Evolutionary conservation across 2,797 vertebrate genomes (phyloP).

Genomic region (Macropus fuliginosus): DNA sequence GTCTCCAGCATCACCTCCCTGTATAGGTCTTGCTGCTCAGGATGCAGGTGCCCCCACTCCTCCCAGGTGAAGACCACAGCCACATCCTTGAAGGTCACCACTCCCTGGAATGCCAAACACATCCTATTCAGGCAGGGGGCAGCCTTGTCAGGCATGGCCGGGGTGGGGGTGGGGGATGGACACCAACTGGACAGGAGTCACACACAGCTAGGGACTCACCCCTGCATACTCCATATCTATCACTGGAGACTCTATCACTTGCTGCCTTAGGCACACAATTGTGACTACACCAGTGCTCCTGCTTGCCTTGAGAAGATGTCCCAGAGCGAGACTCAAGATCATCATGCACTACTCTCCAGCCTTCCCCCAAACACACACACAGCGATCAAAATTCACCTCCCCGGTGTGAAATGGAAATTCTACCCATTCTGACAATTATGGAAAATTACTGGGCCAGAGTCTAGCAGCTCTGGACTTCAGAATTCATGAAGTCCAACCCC

Average conservation of each 20-base stretch:
- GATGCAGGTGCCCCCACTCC: constrained; percentile 49
- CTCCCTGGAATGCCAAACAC: constrained; percentile 48
- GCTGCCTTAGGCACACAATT: background rate
- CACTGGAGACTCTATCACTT: background rate
- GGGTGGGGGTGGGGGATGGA: too few relatives aligned
- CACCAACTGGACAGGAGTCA: background rate
- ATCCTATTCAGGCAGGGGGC: background rate
- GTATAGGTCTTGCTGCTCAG: constrained; percentile 47
- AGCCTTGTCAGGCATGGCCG: background rate
- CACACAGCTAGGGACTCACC: background rate
- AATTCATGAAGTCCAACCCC: background rate
- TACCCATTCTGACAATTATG: background rate
- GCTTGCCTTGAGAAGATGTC: background rate
- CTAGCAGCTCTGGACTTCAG: background rate
- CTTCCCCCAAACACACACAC: background rate
- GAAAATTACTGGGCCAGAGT: background rate
- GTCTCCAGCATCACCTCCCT: constrained; percentile 58
- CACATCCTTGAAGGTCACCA: constrained; percentile 58
- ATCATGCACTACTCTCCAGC: background rate
- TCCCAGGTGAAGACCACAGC: constrained; percentile 56
- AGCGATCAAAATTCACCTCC: background rate
- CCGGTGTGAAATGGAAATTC: background rate
- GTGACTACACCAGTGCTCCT: background rate
- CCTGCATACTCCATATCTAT: too few relatives aligned
- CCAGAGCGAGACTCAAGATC: background rate